A percentile compares a stretch with the other conserved stretches of the same genome.
These are phyloP conservation scores for Zootoca vivipara DNA, from an alignment of 2,113 vertebrate genomes.

Conservation along the genomic window DNA sequence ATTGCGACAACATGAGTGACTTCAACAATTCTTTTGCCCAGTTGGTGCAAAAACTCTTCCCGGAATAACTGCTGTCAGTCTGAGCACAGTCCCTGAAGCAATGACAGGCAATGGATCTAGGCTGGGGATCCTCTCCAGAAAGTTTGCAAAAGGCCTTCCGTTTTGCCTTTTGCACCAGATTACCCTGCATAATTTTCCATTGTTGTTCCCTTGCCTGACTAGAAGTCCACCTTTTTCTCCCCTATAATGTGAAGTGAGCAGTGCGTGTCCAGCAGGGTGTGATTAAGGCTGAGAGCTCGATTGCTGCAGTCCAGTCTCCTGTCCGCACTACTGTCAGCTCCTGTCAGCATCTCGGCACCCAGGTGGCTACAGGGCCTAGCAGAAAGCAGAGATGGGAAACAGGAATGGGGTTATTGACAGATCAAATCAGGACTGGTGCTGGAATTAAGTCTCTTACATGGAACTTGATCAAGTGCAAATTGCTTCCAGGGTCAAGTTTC, in stretches of 20 bases:
- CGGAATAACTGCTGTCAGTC: neutral
- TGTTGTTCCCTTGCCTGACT: neutral
- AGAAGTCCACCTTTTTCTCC: neutral
- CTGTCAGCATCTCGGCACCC: neutral
- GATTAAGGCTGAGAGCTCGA: conserved; percentile 35
- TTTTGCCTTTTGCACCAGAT: neutral
- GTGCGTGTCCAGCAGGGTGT: conserved; percentile 4
- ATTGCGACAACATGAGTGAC: neutral
- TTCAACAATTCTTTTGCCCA: too few relatives aligned
- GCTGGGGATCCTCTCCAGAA: neutral
- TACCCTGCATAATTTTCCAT: neutral
- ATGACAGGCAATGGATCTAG: too few relatives aligned
- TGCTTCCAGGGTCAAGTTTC: conserved; percentile 1
- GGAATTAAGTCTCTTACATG: conserved; percentile 19
- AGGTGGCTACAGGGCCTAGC: neutral
- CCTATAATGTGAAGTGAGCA: neutral
- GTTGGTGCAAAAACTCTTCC: neutral
- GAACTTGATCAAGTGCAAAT: conserved; percentile 19
- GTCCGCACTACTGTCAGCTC: conserved; percentile 8
- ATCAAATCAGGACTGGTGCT: neutral
- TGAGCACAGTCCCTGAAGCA: neutral
- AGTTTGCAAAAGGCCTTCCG: neutral
- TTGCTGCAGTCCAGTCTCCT: neutral
- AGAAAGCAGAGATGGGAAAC: neutral
- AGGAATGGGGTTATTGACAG: conserved; percentile 9